These are phyloP conservation scores for Gambusia affinis DNA, from an alignment of 2,113 vertebrate species.

Conservation along the genomic window DNA sequence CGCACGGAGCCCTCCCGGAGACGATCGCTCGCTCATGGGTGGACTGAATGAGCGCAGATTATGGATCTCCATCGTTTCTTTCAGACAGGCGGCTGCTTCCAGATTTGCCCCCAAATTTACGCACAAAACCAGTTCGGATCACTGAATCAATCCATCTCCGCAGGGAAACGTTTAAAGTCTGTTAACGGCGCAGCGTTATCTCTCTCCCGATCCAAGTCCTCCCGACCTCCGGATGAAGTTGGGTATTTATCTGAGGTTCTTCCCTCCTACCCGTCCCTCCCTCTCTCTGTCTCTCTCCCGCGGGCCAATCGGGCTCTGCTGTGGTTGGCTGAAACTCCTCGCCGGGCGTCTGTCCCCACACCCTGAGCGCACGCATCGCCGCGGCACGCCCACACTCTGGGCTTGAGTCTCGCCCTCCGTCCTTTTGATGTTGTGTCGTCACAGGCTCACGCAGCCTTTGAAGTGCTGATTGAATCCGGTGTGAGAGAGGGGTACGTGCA, in stretches of 20 bases:
- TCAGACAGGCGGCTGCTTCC: not conserved
- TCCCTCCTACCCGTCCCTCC: conserved; percentile 14
- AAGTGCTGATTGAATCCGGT: conserved; percentile 47
- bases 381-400: conserved; percentile 45
- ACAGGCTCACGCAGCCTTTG: conserved; percentile 51
- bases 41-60: conserved; percentile 8
- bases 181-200: not conserved
- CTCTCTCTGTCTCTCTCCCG: conserved; percentile 27
- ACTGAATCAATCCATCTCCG: not conserved
- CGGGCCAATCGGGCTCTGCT: conserved; percentile 66
- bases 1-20: conserved; percentile 6
- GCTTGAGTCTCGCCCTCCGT: conserved; percentile 15
- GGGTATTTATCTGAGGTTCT: conserved; percentile 69
- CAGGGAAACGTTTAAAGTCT: conserved; percentile 4
- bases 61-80: conserved; percentile 37
- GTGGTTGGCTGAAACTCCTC: conserved; percentile 58
- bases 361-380: conserved; percentile 33
- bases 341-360: conserved; percentile 54
- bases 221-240: conserved; percentile 27
- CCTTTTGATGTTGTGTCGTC: conserved; percentile 60
- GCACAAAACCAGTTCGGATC: not conserved
- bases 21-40: not conserved
- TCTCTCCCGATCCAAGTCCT: conserved; percentile 30
- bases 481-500: conserved; percentile 35
- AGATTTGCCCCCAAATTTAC: conserved; percentile 11